Conservation (phyloP, 1,140 invertebrate genomes). For the Bombus picipes region DNA sequence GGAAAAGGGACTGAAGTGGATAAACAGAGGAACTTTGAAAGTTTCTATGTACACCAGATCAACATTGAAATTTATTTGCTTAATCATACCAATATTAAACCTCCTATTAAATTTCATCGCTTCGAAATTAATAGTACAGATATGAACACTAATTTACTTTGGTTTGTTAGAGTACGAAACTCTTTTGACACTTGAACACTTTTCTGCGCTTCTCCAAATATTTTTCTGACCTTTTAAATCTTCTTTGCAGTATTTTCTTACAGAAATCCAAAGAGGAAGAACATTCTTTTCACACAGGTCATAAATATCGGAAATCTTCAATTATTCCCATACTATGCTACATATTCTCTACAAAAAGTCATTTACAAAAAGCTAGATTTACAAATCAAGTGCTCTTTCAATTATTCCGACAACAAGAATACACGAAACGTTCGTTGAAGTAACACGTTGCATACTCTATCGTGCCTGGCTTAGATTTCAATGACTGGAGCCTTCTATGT, state of each 20-base stretch:
- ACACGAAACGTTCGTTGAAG: neutral
- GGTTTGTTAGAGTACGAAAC: neutral
- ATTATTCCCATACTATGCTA: neutral
- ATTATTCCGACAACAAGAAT: neutral
- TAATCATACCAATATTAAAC: neutral
- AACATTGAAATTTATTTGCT: neutral
- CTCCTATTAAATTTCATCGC: neutral
- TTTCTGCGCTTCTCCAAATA: neutral
- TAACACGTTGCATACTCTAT: neutral
- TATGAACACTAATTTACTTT: neutral
- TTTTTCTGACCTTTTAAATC: neutral
- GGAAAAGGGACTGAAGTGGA: neutral
- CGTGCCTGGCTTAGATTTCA: conserved; percentile 40
- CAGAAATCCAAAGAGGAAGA: neutral
- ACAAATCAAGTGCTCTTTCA: neutral
- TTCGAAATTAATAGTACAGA: neutral
- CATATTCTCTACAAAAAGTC: neutral
- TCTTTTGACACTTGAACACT: neutral
- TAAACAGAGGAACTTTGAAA: neutral
- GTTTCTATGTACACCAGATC: neutral
- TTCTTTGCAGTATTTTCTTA: neutral
- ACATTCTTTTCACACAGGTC: neutral
- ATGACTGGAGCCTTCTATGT: neutral
- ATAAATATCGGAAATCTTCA: neutral
- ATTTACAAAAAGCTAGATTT: neutral